Evolutionary conservation across 2,888 invertebrate genomes (phyloP).

Genomic region (Brenthis hecate): DNA sequence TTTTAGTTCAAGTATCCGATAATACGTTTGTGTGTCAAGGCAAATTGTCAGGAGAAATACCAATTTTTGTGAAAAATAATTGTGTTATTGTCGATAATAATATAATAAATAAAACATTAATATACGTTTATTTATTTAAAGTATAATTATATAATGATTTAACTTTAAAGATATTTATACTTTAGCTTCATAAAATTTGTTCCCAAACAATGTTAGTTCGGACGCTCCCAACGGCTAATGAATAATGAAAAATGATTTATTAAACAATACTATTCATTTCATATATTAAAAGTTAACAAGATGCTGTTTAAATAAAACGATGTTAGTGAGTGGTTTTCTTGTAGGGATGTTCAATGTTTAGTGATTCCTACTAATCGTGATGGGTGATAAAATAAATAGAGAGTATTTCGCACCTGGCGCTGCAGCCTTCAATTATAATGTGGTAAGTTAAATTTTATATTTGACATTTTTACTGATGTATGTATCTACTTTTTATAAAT

Average conservation of each 20-base stretch:
- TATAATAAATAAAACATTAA: not conserved
- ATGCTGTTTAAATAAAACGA: slow-evolving; percentile 46
- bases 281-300: slow-evolving; percentile 40
- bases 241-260: slow-evolving; percentile 32
- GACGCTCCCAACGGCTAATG: slow-evolving; percentile 64
- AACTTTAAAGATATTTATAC: not conserved
- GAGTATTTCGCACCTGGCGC: slow-evolving; percentile 72
- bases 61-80: slow-evolving; percentile 19
- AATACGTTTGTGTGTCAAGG: slow-evolving; percentile 56
- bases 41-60: slow-evolving; percentile 50
- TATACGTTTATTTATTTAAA: slow-evolving; percentile 1
- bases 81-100: slow-evolving; percentile 3
- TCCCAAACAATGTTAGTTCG: slow-evolving; percentile 60
- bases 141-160: not conserved
- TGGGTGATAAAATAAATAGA: slow-evolving; percentile 74
- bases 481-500: not conserved
- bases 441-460: slow-evolving; percentile 60
- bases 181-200: slow-evolving; percentile 16
- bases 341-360: slow-evolving; percentile 45
- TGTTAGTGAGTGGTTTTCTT: slow-evolving; percentile 47
- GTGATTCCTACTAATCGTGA: slow-evolving; percentile 45
- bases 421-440: slow-evolving; percentile 76
- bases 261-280: slow-evolving; percentile 42
- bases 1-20: slow-evolving; percentile 17
- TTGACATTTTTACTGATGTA: slow-evolving; percentile 25